Evolutionary conservation across 2,113 vertebrate species (phyloP).

Genomic region (Mirounga angustirostris): DNA sequence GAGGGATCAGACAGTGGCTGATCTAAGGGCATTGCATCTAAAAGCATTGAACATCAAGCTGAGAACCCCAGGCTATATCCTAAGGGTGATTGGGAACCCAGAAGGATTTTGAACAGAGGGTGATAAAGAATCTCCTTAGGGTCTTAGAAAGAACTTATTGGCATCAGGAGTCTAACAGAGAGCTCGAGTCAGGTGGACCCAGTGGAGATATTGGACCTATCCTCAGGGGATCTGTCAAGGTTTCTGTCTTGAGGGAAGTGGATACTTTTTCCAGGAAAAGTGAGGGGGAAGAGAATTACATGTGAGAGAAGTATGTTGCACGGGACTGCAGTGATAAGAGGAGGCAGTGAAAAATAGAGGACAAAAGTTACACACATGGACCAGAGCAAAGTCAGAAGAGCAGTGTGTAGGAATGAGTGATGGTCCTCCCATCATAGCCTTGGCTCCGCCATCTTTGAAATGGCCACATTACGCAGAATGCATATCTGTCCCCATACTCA

Average conservation of each 20-base stretch:
- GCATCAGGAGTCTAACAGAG: background rate
- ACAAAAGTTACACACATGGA: rapidly evolving
- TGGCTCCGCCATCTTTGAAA: background rate
- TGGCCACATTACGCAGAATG: background rate
- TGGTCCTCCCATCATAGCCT: rapidly evolving
- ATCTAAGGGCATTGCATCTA: background rate
- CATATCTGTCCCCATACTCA: background rate
- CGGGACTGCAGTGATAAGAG: background rate
- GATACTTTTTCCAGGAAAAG: background rate
- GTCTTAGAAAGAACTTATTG: background rate
- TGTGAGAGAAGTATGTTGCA: rapidly evolving
- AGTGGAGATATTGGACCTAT: rapidly evolving
- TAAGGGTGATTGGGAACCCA: background rate
- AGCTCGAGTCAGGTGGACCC: background rate
- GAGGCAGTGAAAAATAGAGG: rapidly evolving
- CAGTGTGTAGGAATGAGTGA: rapidly evolving
- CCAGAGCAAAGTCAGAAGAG: background rate
- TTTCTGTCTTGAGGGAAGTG: background rate
- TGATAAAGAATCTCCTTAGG: background rate
- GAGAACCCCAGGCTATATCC: background rate
- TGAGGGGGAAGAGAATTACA: background rate
- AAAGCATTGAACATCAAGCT: background rate
- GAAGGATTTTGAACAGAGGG: background rate
- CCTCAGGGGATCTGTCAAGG: background rate
- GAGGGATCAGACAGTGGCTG: background rate